Conservation (phyloP, 2,113 vertebrate species). For the Microtus ochrogaster region DNA sequence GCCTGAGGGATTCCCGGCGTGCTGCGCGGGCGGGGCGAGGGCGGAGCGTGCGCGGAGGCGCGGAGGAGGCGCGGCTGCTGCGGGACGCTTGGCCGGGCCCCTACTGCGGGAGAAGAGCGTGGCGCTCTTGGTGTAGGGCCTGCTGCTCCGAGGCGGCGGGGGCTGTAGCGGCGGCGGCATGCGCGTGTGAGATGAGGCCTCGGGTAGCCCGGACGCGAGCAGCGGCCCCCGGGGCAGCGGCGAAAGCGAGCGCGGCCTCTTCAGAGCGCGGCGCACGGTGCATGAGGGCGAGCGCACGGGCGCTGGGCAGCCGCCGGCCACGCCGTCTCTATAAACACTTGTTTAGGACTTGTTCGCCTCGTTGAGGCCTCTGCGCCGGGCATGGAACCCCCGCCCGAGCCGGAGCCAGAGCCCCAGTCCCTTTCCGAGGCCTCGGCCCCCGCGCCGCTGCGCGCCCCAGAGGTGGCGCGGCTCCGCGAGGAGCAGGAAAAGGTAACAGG, state of each 20-base stretch:
- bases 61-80: constrained; percentile 29
- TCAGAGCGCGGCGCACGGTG: constrained; percentile 60
- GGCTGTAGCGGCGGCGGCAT: constrained; percentile 83
- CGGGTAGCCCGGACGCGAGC: constrained; percentile 86
- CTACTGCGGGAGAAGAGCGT: background rate
- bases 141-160: constrained; percentile 58
- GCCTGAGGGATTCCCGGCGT: constrained; percentile 82
- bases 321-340: constrained; percentile 93
- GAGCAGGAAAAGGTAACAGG: constrained; percentile 93
- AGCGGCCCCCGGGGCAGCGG: constrained; percentile 86
- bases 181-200: constrained; percentile 93
- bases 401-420: background rate
- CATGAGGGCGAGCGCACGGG: constrained; percentile 74
- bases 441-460: constrained; percentile 78
- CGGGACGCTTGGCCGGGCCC: constrained; percentile 53
- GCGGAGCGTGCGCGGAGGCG: constrained; percentile 61
- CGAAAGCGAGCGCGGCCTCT: constrained; percentile 78
- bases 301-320: constrained; percentile 80
- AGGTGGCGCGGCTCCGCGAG: constrained; percentile 90
- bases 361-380: constrained; percentile 52
- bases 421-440: constrained; percentile 46
- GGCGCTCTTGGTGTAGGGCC: background rate
- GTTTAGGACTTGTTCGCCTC: constrained; percentile 94
- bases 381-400: constrained; percentile 71
- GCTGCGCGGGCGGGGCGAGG: constrained; percentile 78